Base-by-base conservation (phyloP, 2,797 vertebrate species). In the Gadopsis bispinosus region DNA sequence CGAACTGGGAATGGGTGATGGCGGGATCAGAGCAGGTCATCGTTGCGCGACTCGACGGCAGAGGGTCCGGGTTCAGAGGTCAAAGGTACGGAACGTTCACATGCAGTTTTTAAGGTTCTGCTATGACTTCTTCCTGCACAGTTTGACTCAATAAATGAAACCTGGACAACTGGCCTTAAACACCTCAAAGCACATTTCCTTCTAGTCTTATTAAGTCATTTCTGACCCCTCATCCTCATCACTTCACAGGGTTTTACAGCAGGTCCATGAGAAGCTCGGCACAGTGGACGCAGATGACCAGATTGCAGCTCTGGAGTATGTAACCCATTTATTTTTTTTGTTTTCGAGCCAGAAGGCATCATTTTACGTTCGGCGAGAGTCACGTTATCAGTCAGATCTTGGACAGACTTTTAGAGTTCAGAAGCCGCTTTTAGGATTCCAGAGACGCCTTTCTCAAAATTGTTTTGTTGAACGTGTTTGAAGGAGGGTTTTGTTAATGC, bases 31-130 rank as follows among this genome's bases (percentile, higher is more conserved):
- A 97, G 87, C 95, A 96, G 83, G 92, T 99, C 77, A 95, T 99
- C 59, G 92, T 97, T 78, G 98, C 97, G 45, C 95, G 95, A 37
- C 96, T 99, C 31, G 98, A 99, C 72, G 97, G 97, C 89, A 94
- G 97, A 85, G 98, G 97, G 39, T 98, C 97, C 4, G 97, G 97
- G 60, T 98, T 96, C 92, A 96, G 96, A 92, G 98, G 98, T 55
- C 95, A 98, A 89, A 98, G 91, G 93, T 94, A 37, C 7, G 3
- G 45, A 47, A 47, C 45, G 6, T 14, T 16, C 7, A n/a, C 19
- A 0, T 4, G 3, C 55, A 22, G 39, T 19, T 26, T 1, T n/a
- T 8, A 6, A 19, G 16, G 4, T 26, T 17, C 11, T 31, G 39
- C 29, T 22, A 4, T 16, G 0, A 4, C 7, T 39, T 33, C 17